Base-by-base conservation (phyloP, 1,140 invertebrate species). In the Pseudomyrmex sp. region DNA sequence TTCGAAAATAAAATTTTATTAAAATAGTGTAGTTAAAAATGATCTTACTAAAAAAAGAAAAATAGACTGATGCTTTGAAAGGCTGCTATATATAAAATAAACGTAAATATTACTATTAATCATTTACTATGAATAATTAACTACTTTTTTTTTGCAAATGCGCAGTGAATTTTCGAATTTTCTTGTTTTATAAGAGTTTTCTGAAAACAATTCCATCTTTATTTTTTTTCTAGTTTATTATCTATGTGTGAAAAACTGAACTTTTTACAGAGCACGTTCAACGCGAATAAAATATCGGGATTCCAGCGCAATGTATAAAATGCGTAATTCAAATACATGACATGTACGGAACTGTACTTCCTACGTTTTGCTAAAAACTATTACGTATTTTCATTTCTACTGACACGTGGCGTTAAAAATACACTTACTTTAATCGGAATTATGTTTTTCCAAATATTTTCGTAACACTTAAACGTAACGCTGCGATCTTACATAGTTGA, bases 371-470 rank as follows among this genome's bases (percentile, higher is more conserved):
- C 13, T 68, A 46, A 77, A 44, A 68, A 77, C 35, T 35, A 5
- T 68, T 46, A 68, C 56, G 66, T 26, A 68, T 56, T 46, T 77
- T n/a, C 18, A 15, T 18, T 44, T 52, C 13, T 8, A 35, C 7
- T 23, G 62, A 18, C 50, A 68, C 26, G 62, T 68, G 75, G 52
- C 62, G 9, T 44, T 56, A 23, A 56, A 66, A 68, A 68, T 66
- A 66, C 62, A 15, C 15, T n/a, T 65, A 8, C 2, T 35, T 18
- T 2, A 13, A 15, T n/a, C 8, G 0, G 2, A 65, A 44, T 46
- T 50, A 2, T 59, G 12, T 20, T 74, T 74, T 13, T 0, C 10
- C 50, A 7, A 5, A 69, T 23, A 77, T 44, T 68, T 9, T 23
- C 2, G 35, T 46, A 20, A n/a, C 13, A 26, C 50, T 62, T 56